Conservation (phyloP, 2,797 vertebrate species). For the Esox lucius region DNA sequence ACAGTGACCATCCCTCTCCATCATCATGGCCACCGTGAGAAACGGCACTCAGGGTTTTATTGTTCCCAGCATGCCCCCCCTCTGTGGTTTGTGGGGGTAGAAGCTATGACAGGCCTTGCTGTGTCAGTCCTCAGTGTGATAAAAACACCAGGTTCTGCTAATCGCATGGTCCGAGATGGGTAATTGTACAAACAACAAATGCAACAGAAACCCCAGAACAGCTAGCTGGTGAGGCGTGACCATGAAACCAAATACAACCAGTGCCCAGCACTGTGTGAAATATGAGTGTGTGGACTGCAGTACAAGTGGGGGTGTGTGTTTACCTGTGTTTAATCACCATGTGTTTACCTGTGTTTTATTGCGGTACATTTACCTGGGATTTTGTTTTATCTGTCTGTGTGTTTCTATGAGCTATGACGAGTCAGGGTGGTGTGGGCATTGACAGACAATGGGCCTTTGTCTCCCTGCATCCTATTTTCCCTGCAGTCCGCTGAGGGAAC, state of each 20-base stretch:
- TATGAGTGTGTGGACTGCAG: neutral
- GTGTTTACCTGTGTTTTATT: conserved; percentile 38
- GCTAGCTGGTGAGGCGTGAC: neutral
- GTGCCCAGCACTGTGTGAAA: neutral
- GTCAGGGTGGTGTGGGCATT: conserved; percentile 53
- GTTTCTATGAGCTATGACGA: conserved; percentile 52
- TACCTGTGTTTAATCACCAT: conserved; percentile 9
- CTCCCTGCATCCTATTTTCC: conserved; percentile 65
- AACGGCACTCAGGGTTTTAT: neutral
- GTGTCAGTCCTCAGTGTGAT: neutral
- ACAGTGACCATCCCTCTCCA: neutral
- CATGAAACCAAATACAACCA: neutral
- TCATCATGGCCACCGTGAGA: neutral
- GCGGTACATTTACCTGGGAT: neutral
- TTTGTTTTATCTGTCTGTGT: conserved; percentile 31
- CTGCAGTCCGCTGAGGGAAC: neutral
- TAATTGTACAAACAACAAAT: neutral
- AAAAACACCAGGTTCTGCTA: neutral
- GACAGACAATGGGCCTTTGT: conserved; percentile 69
- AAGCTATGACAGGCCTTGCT: neutral
- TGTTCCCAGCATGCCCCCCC: neutral
- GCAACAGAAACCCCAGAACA: neutral
- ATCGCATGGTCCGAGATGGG: neutral
- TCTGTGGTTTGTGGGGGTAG: neutral
- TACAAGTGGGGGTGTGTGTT: neutral